These are phyloP conservation scores for Drosophila carrolli DNA, from an alignment of 1,140 invertebrate genomes.

Conservation along the genomic window DNA sequence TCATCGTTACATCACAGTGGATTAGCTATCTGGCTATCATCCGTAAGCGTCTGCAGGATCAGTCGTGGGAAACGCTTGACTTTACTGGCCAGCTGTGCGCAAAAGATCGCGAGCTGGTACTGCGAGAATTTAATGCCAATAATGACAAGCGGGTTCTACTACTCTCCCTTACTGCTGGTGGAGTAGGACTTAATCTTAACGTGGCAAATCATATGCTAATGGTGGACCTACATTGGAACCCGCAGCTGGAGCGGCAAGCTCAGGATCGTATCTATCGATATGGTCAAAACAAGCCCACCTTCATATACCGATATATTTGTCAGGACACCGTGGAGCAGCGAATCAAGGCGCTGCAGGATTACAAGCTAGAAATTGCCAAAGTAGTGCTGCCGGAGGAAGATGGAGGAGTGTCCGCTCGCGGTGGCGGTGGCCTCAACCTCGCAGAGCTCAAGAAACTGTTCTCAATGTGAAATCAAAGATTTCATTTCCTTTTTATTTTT, in stretches of 20 bases:
- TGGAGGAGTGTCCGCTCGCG: not conserved
- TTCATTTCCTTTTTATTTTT: not conserved
- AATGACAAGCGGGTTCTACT: slow-evolving; percentile 43
- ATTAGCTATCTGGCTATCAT: slow-evolving; percentile 35
- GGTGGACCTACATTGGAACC: slow-evolving; percentile 63
- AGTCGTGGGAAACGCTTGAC: slow-evolving; percentile 26
- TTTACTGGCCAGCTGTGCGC: slow-evolving; percentile 46
- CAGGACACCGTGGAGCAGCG: slow-evolving; percentile 93
- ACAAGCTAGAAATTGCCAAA: slow-evolving; percentile 90
- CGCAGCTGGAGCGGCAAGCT: slow-evolving; percentile 55
- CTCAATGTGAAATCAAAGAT: slow-evolving; percentile 1
- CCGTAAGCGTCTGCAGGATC: slow-evolving; percentile 15
- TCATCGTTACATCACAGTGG: slow-evolving; percentile 61
- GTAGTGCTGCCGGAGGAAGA: slow-evolving; percentile 86
- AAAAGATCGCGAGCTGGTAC: slow-evolving; percentile 25
- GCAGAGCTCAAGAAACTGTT: slow-evolving; percentile 49
- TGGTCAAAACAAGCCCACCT: slow-evolving; percentile 47
- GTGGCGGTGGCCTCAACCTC: slow-evolving; percentile 21
- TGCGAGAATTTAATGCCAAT: slow-evolving; percentile 35
- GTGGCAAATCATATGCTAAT: slow-evolving; percentile 60
- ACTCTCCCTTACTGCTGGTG: slow-evolving; percentile 54
- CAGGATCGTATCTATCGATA: slow-evolving; percentile 69
- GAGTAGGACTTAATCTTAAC: slow-evolving; percentile 61
- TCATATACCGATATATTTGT: slow-evolving; percentile 89
- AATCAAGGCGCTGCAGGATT: slow-evolving; percentile 91